phyloP scores from a whole-genome alignment of 2,797 vertebrate genomes.

The Sebastes trivittatus region DNA sequence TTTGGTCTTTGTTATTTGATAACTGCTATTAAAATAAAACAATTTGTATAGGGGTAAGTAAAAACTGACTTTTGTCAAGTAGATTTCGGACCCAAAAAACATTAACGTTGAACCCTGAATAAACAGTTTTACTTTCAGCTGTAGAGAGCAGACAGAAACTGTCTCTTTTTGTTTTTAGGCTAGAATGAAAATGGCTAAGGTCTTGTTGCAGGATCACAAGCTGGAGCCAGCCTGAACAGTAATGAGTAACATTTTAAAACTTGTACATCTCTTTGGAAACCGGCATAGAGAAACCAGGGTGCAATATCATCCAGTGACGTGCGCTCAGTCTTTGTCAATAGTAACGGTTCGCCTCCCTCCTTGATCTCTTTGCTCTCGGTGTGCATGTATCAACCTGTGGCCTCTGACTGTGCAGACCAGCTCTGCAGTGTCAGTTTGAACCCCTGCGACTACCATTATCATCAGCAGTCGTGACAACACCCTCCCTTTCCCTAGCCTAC shows the following conservation, averaged over 20 bases:
- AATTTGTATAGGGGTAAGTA: too few species aligned
- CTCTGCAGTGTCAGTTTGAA: constrained; percentile 77
- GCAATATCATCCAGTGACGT: constrained; percentile 24
- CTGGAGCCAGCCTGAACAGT: neutral
- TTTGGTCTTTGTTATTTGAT: too few species aligned
- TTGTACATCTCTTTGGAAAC: neutral
- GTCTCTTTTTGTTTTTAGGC: neutral
- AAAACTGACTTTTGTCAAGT: too few species aligned
- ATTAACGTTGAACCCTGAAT: too few species aligned
- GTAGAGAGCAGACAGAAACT: neutral
- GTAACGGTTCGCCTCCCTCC: constrained; percentile 64
- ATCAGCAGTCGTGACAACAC: constrained; percentile 67
- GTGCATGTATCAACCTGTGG: constrained; percentile 75
- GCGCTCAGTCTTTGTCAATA: constrained; percentile 41
- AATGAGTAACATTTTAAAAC: neutral
- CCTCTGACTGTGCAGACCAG: constrained; percentile 79
- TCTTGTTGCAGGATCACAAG: neutral
- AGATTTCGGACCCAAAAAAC: too few species aligned
- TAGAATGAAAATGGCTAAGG: neutral
- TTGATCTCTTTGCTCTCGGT: constrained; percentile 10
- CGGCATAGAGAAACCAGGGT: neutral
- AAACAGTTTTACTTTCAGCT: neutral
- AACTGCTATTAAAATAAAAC: too few species aligned
- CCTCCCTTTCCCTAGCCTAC: constrained; percentile 68
- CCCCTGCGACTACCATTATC: constrained; percentile 65